These are phyloP conservation scores for Limosa lapponica DNA, from an alignment of 2,797 vertebrate genomes.

Conservation along the genomic window DNA sequence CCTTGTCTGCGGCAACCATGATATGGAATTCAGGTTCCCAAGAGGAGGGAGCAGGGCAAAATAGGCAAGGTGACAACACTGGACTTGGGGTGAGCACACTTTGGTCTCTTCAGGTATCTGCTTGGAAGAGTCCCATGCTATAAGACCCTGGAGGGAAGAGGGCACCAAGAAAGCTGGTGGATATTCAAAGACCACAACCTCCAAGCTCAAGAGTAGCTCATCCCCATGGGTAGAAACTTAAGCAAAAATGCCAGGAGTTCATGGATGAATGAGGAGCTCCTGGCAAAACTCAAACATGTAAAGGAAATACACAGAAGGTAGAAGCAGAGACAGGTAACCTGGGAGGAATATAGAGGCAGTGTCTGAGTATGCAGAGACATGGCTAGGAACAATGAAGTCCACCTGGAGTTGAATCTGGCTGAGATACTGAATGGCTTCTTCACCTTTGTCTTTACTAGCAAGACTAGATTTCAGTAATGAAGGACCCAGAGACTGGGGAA, in stretches of 20 bases:
- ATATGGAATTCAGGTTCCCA: neutral
- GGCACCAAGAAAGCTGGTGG: neutral
- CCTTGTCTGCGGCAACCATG: neutral
- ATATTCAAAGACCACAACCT: neutral
- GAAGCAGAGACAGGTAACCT: neutral
- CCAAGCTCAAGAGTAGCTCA: neutral
- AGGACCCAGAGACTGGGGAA: neutral
- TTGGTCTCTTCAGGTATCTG: neutral
- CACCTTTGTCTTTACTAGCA: neutral
- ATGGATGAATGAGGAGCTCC: neutral
- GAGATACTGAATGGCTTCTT: neutral
- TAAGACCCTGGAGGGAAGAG: neutral
- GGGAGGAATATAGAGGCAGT: neutral
- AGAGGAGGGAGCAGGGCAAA: neutral
- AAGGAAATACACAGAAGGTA: neutral
- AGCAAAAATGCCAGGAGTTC: neutral
- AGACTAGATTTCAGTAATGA: neutral
- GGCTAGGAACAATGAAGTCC: neutral
- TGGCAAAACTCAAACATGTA: neutral
- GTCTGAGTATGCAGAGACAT: neutral
- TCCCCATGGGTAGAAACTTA: neutral
- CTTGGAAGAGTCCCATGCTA: neutral
- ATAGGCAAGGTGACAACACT: neutral
- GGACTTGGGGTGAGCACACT: neutral
- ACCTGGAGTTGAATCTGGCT: neutral